Evolutionary conservation across 2,113 vertebrate species (phyloP).

Genomic region (Anhinga anhinga): DNA sequence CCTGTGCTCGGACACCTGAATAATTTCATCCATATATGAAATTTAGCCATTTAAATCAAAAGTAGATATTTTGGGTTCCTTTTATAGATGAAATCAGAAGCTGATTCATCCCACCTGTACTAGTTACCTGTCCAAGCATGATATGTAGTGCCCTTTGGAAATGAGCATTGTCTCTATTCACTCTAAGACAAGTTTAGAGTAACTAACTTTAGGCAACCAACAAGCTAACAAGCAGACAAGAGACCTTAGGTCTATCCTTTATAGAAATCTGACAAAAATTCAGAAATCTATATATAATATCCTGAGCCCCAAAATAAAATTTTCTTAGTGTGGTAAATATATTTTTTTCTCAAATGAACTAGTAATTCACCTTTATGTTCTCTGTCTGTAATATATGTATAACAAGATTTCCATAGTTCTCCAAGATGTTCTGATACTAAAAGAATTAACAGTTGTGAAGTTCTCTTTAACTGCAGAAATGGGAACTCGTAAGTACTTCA

Average conservation of each 20-base stretch:
- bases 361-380: not conserved
- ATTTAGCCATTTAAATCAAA: not conserved
- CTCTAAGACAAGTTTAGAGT: not conserved
- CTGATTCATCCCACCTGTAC: not conserved
- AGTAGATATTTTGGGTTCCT: not conserved
- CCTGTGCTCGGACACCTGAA: not conserved
- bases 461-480: not conserved
- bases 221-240: not conserved
- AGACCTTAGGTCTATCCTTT: not conserved
- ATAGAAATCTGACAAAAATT: not conserved
- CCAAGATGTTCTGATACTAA: not conserved
- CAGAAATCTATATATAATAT: not conserved
- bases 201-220: not conserved
- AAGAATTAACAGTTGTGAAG: not conserved
- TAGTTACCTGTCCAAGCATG: not conserved
- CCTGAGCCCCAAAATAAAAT: not conserved
- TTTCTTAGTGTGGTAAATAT: not conserved
- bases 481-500: not conserved
- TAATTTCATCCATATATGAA: not conserved
- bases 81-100: not conserved
- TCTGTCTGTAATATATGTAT: not conserved
- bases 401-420: not conserved
- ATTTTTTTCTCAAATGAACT: not conserved
- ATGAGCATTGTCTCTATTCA: not conserved
- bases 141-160: not conserved